These are phyloP conservation scores for Micoletzkya japonica DNA, from an alignment of 2,888 invertebrate genomes.

Conservation along the genomic window DNA sequence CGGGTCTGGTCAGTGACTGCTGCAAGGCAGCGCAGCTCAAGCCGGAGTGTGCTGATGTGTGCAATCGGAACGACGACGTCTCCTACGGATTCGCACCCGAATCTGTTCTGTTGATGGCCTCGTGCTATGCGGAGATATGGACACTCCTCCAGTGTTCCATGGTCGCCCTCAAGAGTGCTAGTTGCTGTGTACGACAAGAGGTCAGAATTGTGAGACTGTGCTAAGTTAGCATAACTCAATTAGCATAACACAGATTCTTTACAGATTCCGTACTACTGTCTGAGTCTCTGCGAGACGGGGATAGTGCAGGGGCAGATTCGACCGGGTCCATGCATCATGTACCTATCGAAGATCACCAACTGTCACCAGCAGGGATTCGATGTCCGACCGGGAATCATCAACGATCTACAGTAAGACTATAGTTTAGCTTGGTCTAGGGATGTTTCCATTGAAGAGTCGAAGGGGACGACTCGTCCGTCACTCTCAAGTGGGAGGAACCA, in stretches of 20 bases:
- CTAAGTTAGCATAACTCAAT: too few relatives aligned
- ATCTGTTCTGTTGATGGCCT: slow-evolving; percentile 25
- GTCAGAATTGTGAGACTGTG: too few relatives aligned
- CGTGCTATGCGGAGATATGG: slow-evolving; percentile 35
- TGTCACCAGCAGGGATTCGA: neutral
- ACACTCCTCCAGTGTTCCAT: slow-evolving; percentile 38
- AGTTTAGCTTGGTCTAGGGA: too few relatives aligned
- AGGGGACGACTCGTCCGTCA: neutral
- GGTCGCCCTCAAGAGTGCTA: slow-evolving; percentile 29
- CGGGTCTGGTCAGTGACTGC: slow-evolving; percentile 39
- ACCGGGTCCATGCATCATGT: slow-evolving; percentile 1
- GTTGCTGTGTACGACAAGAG: slow-evolving; percentile 40
- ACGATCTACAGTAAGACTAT: neutral
- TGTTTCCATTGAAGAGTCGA: too few relatives aligned
- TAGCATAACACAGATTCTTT: too few relatives aligned
- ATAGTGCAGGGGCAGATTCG: neutral
- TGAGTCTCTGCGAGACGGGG: slow-evolving; percentile 42
- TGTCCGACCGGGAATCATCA: neutral
- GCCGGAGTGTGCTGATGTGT: slow-evolving; percentile 34
- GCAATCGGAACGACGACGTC: slow-evolving; percentile 18
- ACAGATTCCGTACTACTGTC: slow-evolving; percentile 41
- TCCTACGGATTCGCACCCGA: slow-evolving; percentile 8
- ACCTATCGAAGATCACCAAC: neutral
- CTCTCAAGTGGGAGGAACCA: neutral
- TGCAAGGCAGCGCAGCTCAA: slow-evolving; percentile 31